Base-by-base conservation (phyloP, 2,888 invertebrate species). In the Julus scandinavius region DNA sequence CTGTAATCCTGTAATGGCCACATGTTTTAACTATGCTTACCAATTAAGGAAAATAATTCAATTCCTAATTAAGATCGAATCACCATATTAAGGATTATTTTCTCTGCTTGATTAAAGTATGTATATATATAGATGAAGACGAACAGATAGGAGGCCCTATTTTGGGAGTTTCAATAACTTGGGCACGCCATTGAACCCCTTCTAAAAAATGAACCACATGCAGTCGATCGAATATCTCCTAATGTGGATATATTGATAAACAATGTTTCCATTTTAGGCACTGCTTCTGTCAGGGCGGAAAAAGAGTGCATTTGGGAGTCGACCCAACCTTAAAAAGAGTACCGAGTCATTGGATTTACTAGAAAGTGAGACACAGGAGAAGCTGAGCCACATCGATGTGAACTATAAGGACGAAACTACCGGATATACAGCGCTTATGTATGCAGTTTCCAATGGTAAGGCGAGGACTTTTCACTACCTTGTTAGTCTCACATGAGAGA, bases 311-410 rank as follows among this genome's bases (percentile, higher is more conserved):
- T 88, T 88, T 45, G 88, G 88, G n/a, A 72, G 72, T 72, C 38
- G 84, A 50, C 54, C 88, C 41, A 80, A 49, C 49, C 40, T 88
- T 41, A 88, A 88, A 49, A 88, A 88, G 88, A 88, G 88, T 40
- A 88, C 88, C 38, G 88, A 88, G 20, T 88, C 88, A 38, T 80
- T 87, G 80, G 80, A 87, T 80, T 41, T 84, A 15, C 29, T 88
- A 20, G 88, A 88, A 38, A 84, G 80, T 84, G 88, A 84, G n/a
- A 88, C 88, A 6, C 88, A 41, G 45, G 88, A 88, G 38, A 88
- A 88, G 49, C 50, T 88, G 38, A 88, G 49, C 72, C 88, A 88
- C 88, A 84, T 88, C 20, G 88, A 88, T 84, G 84, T 88, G 40
- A 88, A 88, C 29, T 88, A 20, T 49, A 88, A 84, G 83, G 88